A percentile compares a stretch with the other conserved stretches of the same genome.
These are phyloP conservation scores for Setipinna tenuifilis DNA, from an alignment of 2,797 vertebrate genomes.

Conservation along the genomic window DNA sequence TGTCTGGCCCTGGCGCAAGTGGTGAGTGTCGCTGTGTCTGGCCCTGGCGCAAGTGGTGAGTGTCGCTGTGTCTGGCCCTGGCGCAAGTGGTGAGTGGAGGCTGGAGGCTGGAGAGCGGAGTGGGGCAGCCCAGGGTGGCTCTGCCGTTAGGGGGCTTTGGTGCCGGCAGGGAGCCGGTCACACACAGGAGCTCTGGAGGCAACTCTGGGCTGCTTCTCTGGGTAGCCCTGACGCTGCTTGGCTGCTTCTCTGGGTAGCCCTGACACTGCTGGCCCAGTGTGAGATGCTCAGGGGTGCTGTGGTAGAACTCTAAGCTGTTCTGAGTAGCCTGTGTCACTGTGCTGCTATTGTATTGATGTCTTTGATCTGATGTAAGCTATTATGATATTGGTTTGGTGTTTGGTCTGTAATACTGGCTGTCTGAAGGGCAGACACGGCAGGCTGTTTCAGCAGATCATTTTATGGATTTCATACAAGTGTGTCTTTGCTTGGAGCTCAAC, in stretches of 20 bases:
- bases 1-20: slow-evolving; percentile 90
- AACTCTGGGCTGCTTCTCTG: not conserved
- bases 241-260: not conserved
- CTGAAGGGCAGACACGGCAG: not conserved
- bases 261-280: too few species aligned
- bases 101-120: slow-evolving; percentile 18
- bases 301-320: not conserved
- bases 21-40: slow-evolving; percentile 87
- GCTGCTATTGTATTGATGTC: not conserved
- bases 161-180: not conserved
- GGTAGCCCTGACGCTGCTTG: not conserved
- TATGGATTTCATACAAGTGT: not conserved
- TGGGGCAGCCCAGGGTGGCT: not conserved
- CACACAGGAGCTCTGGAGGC: too few species aligned
- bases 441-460: not conserved
- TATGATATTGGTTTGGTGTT: too few species aligned
- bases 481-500: not conserved
- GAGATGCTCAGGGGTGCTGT: too few species aligned
- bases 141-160: too few species aligned
- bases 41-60: slow-evolving; percentile 93
- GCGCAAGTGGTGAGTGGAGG: slow-evolving; percentile 91
- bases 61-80: slow-evolving; percentile 82
- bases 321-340: not conserved
- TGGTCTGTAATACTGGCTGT: not conserved
- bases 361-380: not conserved